Base-by-base conservation (phyloP, 2,113 vertebrate species). In the Cisticola juncidis region DNA sequence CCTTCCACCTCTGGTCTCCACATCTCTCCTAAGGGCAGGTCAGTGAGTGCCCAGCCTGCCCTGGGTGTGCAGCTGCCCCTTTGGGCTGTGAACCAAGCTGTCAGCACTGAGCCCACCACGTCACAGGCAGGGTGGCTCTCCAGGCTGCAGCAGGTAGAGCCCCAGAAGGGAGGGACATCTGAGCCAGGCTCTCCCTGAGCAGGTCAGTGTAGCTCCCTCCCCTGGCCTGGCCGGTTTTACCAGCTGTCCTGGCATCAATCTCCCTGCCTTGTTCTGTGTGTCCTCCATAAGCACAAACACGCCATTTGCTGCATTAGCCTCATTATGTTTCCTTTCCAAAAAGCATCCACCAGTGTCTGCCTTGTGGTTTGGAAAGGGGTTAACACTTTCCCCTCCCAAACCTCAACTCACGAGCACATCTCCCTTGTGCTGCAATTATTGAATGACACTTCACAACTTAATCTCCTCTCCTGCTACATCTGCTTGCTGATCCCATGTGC, bases 381-480 rank as follows among this genome's bases (percentile, higher is more conserved):
- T 91, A 88, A 73, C 3, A 2, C 64, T 70, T 89, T 84, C 66
- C 26, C 73, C 73, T 77, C 71, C 86, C 89, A 54, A 94, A 65
- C 36, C 85, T 92, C 22, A 9, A 40, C 80, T 76, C 57, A 76
- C 94, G 85, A 83, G 69, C 90, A 21, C 82, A 35, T 57, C 66
- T 91, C 72, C 87, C 64, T 26, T 93, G 97, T 94, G 97, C 86
- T 95, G 79, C 90, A 86, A 90, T 84, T 88, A 97, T 92, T 96
- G 97, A 95, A 95, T 90, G 95, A 96, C 97, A 94, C 86, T 96
- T 97, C 66, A 69, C 92, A 90, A 93, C 76, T 90, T 97, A 94
- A 95, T 97, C 97, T 96, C 93, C 90, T 97, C 95, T 86, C 61
- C 78, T 92, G 92, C 85, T 95, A 73, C 96, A 96, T 96, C 96